A percentile compares a stretch with the other conserved stretches of the same genome.
These are phyloP conservation scores for Polymixis flavicincta DNA, from an alignment of 2,888 invertebrate genomes.

Conservation along the genomic window DNA sequence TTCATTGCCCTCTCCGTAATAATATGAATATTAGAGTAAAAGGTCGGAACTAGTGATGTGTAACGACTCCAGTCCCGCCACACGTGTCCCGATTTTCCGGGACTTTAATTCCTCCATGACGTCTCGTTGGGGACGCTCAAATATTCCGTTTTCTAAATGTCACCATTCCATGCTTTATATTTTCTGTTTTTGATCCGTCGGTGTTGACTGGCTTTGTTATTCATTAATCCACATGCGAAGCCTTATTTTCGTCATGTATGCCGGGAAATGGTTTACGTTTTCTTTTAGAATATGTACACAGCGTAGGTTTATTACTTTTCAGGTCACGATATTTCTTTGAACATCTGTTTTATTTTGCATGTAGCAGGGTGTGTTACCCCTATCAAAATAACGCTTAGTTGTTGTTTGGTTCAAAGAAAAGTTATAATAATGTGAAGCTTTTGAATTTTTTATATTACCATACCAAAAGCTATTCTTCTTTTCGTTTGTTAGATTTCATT, in stretches of 20 bases:
- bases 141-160: slow-evolving; percentile 63
- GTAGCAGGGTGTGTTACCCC: slow-evolving; percentile 9
- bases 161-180: slow-evolving; percentile 47
- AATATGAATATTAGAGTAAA: slow-evolving; percentile 71
- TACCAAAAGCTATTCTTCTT: background rate
- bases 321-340: slow-evolving; percentile 50
- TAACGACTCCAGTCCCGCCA: slow-evolving; percentile 54
- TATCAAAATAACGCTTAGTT: slow-evolving; percentile 33
- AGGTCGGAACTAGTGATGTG: slow-evolving; percentile 68
- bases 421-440: slow-evolving; percentile 9
- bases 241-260: slow-evolving; percentile 32
- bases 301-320: slow-evolving; percentile 33
- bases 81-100: slow-evolving; percentile 66
- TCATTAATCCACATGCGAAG: slow-evolving; percentile 47
- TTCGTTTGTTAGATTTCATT: background rate
- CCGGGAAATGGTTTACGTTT: slow-evolving; percentile 27
- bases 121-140: slow-evolving; percentile 62
- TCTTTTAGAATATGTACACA: slow-evolving; percentile 24
- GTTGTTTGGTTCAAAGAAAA: slow-evolving; percentile 39
- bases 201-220: slow-evolving; percentile 57
- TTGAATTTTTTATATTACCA: slow-evolving; percentile 18
- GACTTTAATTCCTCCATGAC: slow-evolving; percentile 62
- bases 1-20: slow-evolving; percentile 68
- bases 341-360: slow-evolving; percentile 32
- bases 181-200: slow-evolving; percentile 60